These are phyloP conservation scores for Esox masquinongy DNA, from an alignment of 2,797 vertebrate genomes.

Conservation along the genomic window DNA sequence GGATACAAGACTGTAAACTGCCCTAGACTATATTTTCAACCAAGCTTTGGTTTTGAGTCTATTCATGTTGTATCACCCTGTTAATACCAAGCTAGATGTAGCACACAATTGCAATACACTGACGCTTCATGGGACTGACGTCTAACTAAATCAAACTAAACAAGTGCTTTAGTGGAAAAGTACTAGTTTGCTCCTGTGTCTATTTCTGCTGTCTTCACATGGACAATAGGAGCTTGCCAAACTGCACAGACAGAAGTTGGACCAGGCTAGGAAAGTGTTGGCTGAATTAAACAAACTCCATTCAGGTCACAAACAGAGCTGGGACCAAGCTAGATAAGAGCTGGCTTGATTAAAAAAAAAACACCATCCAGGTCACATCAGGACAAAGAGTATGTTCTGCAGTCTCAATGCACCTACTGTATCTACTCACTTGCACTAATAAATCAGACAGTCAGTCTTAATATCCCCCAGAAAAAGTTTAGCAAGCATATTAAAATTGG, in stretches of 20 bases:
- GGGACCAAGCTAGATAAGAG: neutral
- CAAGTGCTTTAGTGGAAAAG: neutral
- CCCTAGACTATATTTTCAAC: neutral
- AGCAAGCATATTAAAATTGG: slow-evolving; percentile 57
- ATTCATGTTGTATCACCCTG: neutral
- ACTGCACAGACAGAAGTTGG: neutral
- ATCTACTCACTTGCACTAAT: slow-evolving; percentile 47
- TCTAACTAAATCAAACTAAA: neutral
- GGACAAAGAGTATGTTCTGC: slow-evolving; percentile 31
- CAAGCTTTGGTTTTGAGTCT: neutral
- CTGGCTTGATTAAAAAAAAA: neutral
- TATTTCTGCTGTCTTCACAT: neutral
- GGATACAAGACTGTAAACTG: neutral
- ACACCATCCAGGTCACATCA: slow-evolving; percentile 13
- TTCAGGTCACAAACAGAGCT: slow-evolving; percentile 11
- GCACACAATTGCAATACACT: neutral
- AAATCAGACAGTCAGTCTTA: slow-evolving; percentile 40
- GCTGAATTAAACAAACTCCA: neutral
- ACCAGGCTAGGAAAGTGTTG: neutral
- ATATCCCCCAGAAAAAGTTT: slow-evolving; percentile 61
- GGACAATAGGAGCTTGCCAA: neutral
- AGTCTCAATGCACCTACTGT: slow-evolving; percentile 21
- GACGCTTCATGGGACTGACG: neutral
- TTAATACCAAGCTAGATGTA: neutral
- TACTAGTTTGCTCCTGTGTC: neutral